Percentiles rank a stretch among this genome's conserved stretches.
These are phyloP conservation scores for Redunca redunca DNA, from an alignment of 2,113 vertebrate genomes.

Conservation along the genomic window DNA sequence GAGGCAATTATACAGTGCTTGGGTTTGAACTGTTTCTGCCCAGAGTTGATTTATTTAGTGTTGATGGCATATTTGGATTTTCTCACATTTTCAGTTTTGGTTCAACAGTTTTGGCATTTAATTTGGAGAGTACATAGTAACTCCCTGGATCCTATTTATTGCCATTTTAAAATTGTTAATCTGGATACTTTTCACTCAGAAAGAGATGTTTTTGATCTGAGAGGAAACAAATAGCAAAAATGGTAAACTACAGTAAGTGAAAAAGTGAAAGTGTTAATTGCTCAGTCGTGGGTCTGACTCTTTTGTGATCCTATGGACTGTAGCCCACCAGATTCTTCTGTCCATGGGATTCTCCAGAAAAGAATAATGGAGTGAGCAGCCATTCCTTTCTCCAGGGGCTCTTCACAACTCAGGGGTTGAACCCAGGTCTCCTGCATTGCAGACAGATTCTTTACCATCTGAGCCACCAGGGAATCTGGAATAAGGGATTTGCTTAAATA, in stretches of 20 bases:
- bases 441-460: background rate
- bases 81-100: conserved; percentile 8
- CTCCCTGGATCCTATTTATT: background rate
- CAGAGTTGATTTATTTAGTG: background rate
- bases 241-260: background rate
- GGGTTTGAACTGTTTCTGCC: background rate
- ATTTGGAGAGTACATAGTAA: background rate
- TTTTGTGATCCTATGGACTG: background rate
- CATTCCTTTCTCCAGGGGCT: background rate
- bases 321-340: background rate
- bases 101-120: background rate
- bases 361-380: background rate
- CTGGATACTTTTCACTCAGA: background rate
- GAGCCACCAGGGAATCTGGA: background rate
- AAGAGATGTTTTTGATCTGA: background rate
- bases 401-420: background rate
- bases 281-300: background rate
- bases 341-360: background rate
- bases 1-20: background rate
- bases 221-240: background rate
- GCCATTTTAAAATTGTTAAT: background rate
- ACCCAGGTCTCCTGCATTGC: background rate
- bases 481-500: background rate
- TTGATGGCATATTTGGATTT: background rate
- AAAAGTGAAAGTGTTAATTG: background rate